Evolutionary conservation across 2,888 invertebrate species (phyloP), one percentile per base, ranked within the genome.

Genomic region (Cancer borealis): DNA sequence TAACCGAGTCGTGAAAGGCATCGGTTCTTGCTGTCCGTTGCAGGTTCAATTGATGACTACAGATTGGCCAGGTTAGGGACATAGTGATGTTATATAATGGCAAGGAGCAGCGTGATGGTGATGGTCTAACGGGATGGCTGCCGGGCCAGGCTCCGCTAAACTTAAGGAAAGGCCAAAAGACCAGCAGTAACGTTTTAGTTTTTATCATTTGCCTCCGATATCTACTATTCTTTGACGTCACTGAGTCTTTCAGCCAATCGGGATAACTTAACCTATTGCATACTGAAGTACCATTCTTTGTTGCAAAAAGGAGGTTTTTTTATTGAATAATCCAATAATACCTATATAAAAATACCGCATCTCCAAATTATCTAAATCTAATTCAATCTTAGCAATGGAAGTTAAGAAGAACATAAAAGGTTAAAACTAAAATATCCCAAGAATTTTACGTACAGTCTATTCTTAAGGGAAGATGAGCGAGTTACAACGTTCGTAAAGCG

Each of bases 211-310:
- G 79, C 79, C 30, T 26, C 79, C 14, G 5, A n/a, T 66, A 66
- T 66, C n/a, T n/a, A 66, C 66, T n/a, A 66, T 79, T 10, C 12
- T 8, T 79, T 26, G 79, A 26, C 79, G 26, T 79, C 79, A 30
- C 79, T 79, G 79, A 79, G 79, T 30, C 30, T 30, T 1, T 79
- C 79, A 30, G 79, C 79, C 79, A 79, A 79, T 79, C 79, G 30
- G 30, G 79, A 26, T 30, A 79, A 79, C 79, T 79, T 79, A 79
- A 79, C 79, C 79, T 79, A 79, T 79, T 79, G 79, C 79, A 79
- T 79, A 79, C 79, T 79, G 30, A 79, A 79, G 79, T 79, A 79
- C 79, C 79, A 14, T 79, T 79, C 30, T 30, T 79, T 79, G 79
- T 79, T 79, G 79, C 79, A 79, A 30, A 6, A 26, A 79, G 79